A percentile compares a stretch with the other conserved stretches of the same genome.
Conservation (phyloP, 2,797 vertebrate genomes). For the Crocidura indochinensis region DNA sequence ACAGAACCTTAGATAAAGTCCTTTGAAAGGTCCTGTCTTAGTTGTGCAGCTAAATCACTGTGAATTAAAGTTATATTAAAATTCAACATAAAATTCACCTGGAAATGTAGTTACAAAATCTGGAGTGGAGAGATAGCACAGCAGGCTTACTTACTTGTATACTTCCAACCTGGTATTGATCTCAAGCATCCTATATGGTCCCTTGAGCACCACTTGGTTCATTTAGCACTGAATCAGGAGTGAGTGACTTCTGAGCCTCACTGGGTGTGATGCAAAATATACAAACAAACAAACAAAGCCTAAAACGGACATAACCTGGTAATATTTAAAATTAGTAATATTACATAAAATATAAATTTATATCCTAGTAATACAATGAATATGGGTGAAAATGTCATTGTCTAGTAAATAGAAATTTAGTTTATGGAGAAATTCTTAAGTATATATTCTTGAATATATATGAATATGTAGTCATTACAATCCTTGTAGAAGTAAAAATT, state of each 20-base stretch:
- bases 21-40: slow-evolving; percentile 16
- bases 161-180: no score
- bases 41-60: not conserved
- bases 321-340: not conserved
- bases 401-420: not conserved
- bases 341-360: not conserved
- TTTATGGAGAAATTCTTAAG: not conserved
- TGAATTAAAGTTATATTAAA: no score
- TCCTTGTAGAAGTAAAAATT: slow-evolving; percentile 1
- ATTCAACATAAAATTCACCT: no score
- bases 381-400: not conserved
- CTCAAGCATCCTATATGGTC: no score
- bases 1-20: not conserved
- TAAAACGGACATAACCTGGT: not conserved
- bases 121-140: no score
- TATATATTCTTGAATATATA: not conserved
- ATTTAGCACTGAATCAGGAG: no score
- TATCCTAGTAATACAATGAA: not conserved
- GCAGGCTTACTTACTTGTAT: no score
- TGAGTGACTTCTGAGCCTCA: no score
- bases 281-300: no score
- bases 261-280: no score
- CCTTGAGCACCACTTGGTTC: no score
- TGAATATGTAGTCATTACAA: not conserved
- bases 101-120: no score